Conservation (phyloP, 2,113 vertebrate genomes). For the Phylloscopus trochiloides region DNA sequence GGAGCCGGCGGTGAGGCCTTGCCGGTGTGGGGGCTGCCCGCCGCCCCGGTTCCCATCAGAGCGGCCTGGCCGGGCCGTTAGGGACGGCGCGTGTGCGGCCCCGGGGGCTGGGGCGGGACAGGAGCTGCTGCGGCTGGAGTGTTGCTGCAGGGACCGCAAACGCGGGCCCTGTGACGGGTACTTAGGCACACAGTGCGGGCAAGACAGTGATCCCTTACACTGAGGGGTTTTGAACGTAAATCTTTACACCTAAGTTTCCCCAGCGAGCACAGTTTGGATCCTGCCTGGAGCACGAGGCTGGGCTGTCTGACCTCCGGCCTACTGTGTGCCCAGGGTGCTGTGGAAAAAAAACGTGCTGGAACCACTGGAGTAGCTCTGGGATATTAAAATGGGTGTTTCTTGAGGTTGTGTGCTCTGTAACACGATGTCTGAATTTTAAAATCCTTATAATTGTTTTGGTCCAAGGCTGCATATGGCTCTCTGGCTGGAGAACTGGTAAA, state of each 20-base stretch:
- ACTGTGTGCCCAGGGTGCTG: background rate
- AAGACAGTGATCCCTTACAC: accelerated
- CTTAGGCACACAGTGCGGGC: accelerated
- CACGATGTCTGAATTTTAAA: background rate
- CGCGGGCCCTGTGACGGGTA: accelerated
- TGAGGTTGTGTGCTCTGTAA: accelerated
- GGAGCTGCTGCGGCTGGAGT: background rate
- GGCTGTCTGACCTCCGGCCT: background rate
- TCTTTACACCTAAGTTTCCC: background rate
- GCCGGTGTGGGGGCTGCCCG: background rate
- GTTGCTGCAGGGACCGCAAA: accelerated
- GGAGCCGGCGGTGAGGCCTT: background rate
- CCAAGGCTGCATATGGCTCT: background rate
- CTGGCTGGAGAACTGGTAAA: background rate
- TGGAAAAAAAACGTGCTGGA: background rate
- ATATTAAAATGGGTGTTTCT: background rate
- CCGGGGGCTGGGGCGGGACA: background rate
- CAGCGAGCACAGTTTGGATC: accelerated
- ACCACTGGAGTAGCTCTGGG: background rate
- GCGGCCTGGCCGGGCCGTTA: background rate
- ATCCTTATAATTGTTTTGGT: background rate
- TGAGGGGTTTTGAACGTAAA: accelerated
- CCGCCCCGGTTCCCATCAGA: accelerated
- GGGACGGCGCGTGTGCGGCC: background rate
- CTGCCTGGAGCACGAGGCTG: accelerated